Evolutionary conservation across 2,888 invertebrate species (phyloP).

Genomic region (Lucinisca nassula): DNA sequence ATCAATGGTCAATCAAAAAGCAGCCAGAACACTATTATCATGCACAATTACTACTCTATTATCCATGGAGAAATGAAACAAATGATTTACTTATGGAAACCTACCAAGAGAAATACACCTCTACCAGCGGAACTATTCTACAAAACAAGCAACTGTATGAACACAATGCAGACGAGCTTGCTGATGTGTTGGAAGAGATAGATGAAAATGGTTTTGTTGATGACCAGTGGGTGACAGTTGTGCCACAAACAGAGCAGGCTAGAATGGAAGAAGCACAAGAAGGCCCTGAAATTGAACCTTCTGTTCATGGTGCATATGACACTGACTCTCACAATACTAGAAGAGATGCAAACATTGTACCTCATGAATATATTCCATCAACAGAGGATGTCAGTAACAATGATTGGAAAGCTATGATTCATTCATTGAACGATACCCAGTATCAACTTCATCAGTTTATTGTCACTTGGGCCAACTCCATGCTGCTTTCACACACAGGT

Average conservation of each 20-base stretch:
- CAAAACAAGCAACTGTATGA: conserved; percentile 40
- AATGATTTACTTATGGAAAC: conserved; percentile 29
- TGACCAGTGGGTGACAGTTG: conserved; percentile 51
- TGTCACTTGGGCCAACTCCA: conserved; percentile 52
- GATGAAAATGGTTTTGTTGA: conserved; percentile 53
- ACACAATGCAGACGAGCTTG: conserved; percentile 37
- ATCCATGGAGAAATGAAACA: conserved; percentile 60
- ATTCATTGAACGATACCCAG: conserved; percentile 55
- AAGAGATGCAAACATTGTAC: conserved; percentile 25
- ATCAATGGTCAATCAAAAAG: conserved; percentile 50
- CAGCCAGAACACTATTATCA: conserved; percentile 56
- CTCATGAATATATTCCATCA: conserved; percentile 30
- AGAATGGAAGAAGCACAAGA: conserved; percentile 41
- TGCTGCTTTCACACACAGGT: conserved; percentile 55
- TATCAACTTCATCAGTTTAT: conserved; percentile 59
- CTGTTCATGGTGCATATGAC: conserved; percentile 15
- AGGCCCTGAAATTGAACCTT: conserved; percentile 23
- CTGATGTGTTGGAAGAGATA: conserved; percentile 42
- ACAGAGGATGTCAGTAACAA: conserved; percentile 42
- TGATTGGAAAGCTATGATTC: conserved; percentile 48
- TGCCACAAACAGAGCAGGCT: conserved; percentile 54
- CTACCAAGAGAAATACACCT: conserved; percentile 39
- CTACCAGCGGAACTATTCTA: conserved; percentile 4
- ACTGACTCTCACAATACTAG: conserved; percentile 7
- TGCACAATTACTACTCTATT: conserved; percentile 54